phyloP scores from a whole-genome alignment of 2,113 vertebrate species.

The Perccottus glenii region DNA sequence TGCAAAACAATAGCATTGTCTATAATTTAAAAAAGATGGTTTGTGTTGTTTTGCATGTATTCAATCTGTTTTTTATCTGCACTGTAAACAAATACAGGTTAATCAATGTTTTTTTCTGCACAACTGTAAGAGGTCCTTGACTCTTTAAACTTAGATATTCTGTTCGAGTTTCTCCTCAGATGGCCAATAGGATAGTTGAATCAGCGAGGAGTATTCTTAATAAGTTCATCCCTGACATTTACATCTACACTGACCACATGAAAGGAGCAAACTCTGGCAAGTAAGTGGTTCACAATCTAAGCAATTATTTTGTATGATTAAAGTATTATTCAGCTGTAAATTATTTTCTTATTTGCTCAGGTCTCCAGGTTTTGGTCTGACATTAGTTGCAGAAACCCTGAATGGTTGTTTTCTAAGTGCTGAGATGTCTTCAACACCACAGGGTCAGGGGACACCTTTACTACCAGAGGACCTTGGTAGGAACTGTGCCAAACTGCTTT shows the following conservation, averaged over 20 bases:
- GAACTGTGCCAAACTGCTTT: conserved; percentile 89
- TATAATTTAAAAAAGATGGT: not conserved
- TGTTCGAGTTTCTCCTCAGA: conserved; percentile 94
- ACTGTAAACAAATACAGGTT: no score
- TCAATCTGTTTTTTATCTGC: no score
- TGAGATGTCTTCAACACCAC: conserved; percentile 90
- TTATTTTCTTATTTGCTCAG: conserved; percentile 64
- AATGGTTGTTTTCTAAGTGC: conserved; percentile 88
- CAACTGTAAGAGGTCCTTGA: conserved; percentile 57
- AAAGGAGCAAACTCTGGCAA: conserved; percentile 92
- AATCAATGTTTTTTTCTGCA: not conserved
- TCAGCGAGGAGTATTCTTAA: conserved; percentile 90
- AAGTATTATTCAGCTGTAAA: not conserved
- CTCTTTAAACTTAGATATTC: conserved; percentile 82
- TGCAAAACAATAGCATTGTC: not conserved
- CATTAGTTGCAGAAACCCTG: conserved; percentile 90
- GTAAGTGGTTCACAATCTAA: conserved; percentile 77
- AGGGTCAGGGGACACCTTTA: conserved; percentile 86
- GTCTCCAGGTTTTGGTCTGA: conserved; percentile 94
- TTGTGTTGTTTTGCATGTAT: no score
- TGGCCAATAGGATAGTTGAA: conserved; percentile 95
- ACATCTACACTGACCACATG: conserved; percentile 97
- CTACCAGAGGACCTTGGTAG: conserved; percentile 92
- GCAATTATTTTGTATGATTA: not conserved
- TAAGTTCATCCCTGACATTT: conserved; percentile 94